Base-by-base conservation (phyloP, 2,888 invertebrate genomes). In the Lumbricus terrestris region DNA sequence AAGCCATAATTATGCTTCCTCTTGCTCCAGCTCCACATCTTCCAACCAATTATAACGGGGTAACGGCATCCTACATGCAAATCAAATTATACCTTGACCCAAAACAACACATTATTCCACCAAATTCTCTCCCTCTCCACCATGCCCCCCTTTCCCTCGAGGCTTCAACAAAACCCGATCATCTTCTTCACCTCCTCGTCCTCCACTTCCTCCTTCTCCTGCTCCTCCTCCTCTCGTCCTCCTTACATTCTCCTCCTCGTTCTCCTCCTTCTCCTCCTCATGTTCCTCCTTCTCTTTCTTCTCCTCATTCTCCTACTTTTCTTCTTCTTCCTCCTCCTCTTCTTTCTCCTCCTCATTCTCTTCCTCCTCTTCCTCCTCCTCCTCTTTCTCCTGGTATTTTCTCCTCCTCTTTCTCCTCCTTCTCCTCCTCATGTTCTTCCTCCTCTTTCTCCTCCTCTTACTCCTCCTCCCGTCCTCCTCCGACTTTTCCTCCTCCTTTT, bases 351-450 rank as follows among this genome's bases (percentile, higher is more conserved):
- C 34, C 69, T 0, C n/a, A 33, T n/a, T 18, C 29, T 18, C 20
- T 29, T 18, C 20, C 88, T 88, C 35, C 38, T 40, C 35, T 38
- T 33, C 35, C 88, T 20, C 35, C 38, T 33, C 35, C 88, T 33
- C 35, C 88, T 33, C 15, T 2, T 15, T 16, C 42, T 2, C 16
- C 42, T 15, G 2, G 1, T 15, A 13, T 15, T 15, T 42, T 38
- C 88, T 88, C 88, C 88, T 37, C 37, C 38, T 88, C 88, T 23
- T 88, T 38, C 40, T 40, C 16, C 88, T 88, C 88, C 88, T 40
- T 38, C 88, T 88, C 88, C 37, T 88, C 88, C 38, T 88, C 88
- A 20, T 40, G 37, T 29, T 88, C 88, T 38, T 88, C 88, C 88
- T 88, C 88, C 88, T 83, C 83, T 2, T 83, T 16, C 83, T 15